Conservation (phyloP, 1,140 invertebrate species). For the Drosophila saltans region DNA sequence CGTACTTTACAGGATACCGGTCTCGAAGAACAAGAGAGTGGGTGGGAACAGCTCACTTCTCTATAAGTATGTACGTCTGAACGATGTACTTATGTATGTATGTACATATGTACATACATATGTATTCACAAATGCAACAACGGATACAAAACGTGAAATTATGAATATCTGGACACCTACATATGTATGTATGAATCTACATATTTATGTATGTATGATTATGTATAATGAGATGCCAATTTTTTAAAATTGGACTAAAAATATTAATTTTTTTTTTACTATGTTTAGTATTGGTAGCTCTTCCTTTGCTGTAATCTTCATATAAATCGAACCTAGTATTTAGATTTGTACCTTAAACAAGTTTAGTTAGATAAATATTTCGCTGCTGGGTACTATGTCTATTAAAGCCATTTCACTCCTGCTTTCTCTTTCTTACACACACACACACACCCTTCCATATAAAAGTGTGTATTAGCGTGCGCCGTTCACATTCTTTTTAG, state of each 20-base stretch:
- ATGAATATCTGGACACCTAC: neutral
- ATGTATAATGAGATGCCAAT: neutral
- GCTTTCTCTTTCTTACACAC: conserved; percentile 23
- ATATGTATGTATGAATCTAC: conserved; percentile 39
- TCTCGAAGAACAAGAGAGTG: conserved; percentile 41
- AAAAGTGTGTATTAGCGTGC: conserved; percentile 36
- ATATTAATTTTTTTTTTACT: no score
- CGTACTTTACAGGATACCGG: conserved; percentile 62
- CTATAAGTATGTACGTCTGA: no score
- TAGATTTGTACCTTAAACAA: neutral
- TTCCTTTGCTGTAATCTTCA: no score
- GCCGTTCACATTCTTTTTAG: conserved; percentile 73
- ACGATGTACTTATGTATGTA: conserved; percentile 22
- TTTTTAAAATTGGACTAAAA: no score
- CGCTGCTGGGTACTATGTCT: conserved; percentile 42
- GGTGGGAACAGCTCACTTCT: conserved; percentile 22
- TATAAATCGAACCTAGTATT: neutral
- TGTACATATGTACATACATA: conserved; percentile 1
- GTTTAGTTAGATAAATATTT: no score
- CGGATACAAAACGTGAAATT: no score
- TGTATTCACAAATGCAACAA: no score
- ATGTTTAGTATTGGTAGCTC: no score
- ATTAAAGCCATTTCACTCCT: conserved; percentile 64
- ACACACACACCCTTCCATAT: conserved; percentile 30
- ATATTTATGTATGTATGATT: conserved; percentile 39